These are phyloP conservation scores for Prietella phreatophila DNA, from an alignment of 2,113 vertebrate species.

Conservation along the genomic window DNA sequence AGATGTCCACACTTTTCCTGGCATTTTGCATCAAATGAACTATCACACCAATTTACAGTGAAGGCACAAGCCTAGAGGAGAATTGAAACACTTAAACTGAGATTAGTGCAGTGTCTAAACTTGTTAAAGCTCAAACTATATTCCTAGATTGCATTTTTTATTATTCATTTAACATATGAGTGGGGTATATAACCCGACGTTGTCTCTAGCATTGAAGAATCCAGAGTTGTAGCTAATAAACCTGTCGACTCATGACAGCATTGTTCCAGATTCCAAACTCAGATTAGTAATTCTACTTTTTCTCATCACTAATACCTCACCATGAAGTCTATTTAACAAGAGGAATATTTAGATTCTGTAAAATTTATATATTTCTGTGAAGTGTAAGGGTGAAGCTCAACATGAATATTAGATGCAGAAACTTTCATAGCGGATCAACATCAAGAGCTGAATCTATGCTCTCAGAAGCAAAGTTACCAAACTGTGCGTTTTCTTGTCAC, in stretches of 20 bases:
- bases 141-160: not conserved
- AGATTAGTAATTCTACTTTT: not conserved
- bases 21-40: not conserved
- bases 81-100: not conserved
- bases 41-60: not conserved
- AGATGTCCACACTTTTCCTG: not conserved
- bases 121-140: no score
- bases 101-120: no score
- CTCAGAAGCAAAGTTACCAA: not conserved
- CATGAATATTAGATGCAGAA: not conserved
- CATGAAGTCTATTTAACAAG: not conserved
- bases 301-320: not conserved
- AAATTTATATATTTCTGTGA: not conserved
- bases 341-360: not conserved
- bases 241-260: not conserved
- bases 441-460: not conserved
- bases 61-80: not conserved
- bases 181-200: not conserved
- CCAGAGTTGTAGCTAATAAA: not conserved
- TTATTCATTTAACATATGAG: not conserved
- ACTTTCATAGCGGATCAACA: not conserved
- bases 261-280: not conserved
- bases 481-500: not conserved
- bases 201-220: not conserved
- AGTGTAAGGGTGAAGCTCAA: not conserved